Percentiles rank a stretch among this genome's conserved stretches.
Conservation (phyloP, 2,888 invertebrate genomes). For the Vanessa cardui region DNA sequence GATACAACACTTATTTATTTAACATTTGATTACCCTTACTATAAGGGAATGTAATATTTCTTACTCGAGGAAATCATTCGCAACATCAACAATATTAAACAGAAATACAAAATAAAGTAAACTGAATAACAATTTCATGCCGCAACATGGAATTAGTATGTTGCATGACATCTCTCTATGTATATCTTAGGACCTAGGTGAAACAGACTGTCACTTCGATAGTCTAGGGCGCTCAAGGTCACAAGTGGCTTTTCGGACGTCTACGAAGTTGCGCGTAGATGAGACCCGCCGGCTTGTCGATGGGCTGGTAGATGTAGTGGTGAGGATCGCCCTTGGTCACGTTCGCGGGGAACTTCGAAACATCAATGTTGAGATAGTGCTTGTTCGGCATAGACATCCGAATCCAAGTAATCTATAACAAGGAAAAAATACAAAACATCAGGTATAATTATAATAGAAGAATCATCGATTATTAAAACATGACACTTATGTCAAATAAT, state of each 20-base stretch:
- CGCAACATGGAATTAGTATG: neutral
- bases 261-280: conserved; percentile 88
- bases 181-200: conserved; percentile 50
- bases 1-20: conserved; percentile 14
- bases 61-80: conserved; percentile 16
- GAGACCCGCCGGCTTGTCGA: conserved; percentile 90
- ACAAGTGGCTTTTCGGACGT: conserved; percentile 80
- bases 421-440: neutral
- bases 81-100: conserved; percentile 22
- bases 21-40: conserved; percentile 15
- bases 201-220: conserved; percentile 12
- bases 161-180: conserved; percentile 44
- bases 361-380: conserved; percentile 89
- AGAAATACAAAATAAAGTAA: conserved; percentile 14
- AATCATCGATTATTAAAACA: neutral
- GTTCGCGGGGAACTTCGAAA: conserved; percentile 87
- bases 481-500: too few species aligned
- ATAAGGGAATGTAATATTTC: conserved; percentile 20
- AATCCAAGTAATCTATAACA: conserved; percentile 84
- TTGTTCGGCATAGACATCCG: conserved; percentile 92
- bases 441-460: neutral
- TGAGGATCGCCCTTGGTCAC: conserved; percentile 84
- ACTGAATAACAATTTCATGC: neutral
- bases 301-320: conserved; percentile 88
- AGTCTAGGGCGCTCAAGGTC: conserved; percentile 47